Conservation (phyloP, 1,140 invertebrate genomes). For the Ostrea edulis region DNA sequence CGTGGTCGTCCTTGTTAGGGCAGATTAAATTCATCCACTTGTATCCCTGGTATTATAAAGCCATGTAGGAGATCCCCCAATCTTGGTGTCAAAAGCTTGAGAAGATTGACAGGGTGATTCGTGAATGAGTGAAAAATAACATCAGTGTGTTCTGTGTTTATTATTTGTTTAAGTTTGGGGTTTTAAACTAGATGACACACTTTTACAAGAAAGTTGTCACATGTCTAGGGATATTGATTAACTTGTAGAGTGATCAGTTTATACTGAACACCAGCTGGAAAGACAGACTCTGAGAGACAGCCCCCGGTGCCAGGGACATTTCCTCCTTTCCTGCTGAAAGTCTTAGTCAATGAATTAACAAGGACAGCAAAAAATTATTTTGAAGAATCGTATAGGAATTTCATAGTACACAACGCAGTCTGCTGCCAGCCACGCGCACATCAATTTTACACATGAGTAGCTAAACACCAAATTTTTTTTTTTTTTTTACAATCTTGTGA, state of each 20-base stretch:
- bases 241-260: background rate
- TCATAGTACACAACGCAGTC: background rate
- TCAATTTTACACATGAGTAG: constrained; percentile 35
- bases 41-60: background rate
- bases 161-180: background rate
- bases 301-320: background rate
- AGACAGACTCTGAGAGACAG: background rate
- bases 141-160: background rate
- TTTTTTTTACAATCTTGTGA: background rate
- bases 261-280: background rate
- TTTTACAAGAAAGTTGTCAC: constrained; percentile 6
- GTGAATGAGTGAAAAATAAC: background rate
- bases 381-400: constrained; percentile 21
- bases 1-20: background rate
- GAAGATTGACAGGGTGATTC: background rate
- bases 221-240: background rate
- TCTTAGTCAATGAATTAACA: background rate
- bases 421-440: constrained; percentile 25
- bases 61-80: background rate
- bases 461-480: constrained; percentile 19
- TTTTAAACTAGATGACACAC: constrained; percentile 1
- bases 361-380: background rate
- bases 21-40: background rate
- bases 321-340: background rate
- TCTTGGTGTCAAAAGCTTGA: background rate